Evolutionary conservation across 2,797 vertebrate genomes (phyloP).

Genomic region (Glyptemys insculpta): DNA sequence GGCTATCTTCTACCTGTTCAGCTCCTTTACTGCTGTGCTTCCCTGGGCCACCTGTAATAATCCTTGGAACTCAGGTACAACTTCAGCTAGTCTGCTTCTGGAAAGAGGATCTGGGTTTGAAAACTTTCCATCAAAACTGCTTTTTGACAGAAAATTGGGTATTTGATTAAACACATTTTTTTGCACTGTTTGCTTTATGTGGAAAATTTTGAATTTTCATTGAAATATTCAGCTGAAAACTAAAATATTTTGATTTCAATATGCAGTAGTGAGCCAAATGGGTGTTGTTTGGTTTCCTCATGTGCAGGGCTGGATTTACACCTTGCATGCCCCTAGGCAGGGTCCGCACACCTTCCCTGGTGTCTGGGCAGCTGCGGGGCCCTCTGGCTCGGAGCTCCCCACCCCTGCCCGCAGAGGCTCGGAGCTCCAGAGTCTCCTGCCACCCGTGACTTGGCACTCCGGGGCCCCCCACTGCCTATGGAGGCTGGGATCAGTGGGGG

Average conservation of each 20-base stretch:
- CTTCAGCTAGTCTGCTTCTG: not conserved
- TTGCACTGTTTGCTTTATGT: not conserved
- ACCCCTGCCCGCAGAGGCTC: no score
- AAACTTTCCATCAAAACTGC: not conserved
- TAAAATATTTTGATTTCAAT: no score
- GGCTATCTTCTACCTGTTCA: slow-evolving; percentile 91
- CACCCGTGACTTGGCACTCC: no score
- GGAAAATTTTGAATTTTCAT: not conserved
- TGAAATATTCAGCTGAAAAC: not conserved
- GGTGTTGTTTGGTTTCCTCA: not conserved
- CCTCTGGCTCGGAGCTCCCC: no score
- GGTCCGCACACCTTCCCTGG: no score
- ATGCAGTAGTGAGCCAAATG: no score
- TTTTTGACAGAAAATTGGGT: not conserved
- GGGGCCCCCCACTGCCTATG: no score
- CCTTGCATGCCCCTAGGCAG: no score
- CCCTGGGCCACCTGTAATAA: slow-evolving; percentile 93
- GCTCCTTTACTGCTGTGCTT: slow-evolving; percentile 86
- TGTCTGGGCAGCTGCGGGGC: no score
- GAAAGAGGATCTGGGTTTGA: no score
- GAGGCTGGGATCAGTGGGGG: not conserved
- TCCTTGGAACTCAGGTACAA: slow-evolving; percentile 91
- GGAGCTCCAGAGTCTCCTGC: no score
- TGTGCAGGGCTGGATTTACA: not conserved
- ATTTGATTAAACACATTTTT: not conserved